Conservation (phyloP, 2,113 vertebrate species). For the Galbula dea region DNA sequence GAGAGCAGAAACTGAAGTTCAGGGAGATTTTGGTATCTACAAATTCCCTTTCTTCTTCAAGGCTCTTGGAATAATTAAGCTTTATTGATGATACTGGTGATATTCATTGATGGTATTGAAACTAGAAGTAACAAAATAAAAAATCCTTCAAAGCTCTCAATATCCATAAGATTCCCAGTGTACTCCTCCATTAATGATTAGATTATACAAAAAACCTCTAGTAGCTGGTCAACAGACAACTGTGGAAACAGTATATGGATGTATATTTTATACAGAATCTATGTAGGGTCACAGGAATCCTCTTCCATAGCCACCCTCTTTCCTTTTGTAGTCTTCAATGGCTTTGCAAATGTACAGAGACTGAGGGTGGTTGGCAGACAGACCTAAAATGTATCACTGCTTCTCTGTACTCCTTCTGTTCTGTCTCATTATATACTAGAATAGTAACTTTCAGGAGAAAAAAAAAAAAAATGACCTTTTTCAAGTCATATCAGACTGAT, state of each 20-base stretch:
- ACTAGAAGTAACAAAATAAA: background rate
- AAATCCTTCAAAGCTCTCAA: background rate
- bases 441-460: background rate
- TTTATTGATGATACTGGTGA: background rate
- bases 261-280: background rate
- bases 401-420: background rate
- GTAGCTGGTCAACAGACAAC: background rate
- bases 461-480: background rate
- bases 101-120: background rate
- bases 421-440: background rate
- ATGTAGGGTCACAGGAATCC: background rate
- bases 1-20: background rate
- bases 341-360: background rate
- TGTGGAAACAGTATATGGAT: background rate
- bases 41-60: background rate
- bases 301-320: accelerated
- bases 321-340: background rate
- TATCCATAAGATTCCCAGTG: background rate
- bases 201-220: background rate
- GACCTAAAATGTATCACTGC: background rate
- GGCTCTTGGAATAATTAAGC: background rate
- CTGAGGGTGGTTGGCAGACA: accelerated
- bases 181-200: background rate
- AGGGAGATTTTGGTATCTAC: background rate
- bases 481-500: background rate